A percentile compares a stretch with the other conserved stretches of the same genome.
Conservation (phyloP, 2,888 invertebrate genomes). For the Pherbina coryleti region DNA sequence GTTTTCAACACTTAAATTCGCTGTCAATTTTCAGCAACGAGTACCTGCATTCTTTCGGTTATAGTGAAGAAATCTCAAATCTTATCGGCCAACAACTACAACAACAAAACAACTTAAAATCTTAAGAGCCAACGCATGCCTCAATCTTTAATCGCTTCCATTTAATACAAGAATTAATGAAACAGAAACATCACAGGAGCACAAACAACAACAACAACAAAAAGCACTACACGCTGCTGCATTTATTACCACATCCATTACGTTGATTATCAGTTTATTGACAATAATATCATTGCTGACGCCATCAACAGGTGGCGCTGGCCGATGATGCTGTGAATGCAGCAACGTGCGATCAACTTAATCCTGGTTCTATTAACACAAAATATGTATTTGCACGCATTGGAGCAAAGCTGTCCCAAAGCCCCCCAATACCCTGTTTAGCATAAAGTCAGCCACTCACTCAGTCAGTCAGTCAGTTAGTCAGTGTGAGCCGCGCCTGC, state of each 20-base stretch:
- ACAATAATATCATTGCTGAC: conserved; percentile 37
- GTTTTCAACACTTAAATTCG: too few relatives aligned
- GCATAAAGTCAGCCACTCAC: neutral
- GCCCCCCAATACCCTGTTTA: neutral
- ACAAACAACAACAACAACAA: neutral
- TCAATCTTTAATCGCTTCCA: neutral
- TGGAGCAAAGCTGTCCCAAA: neutral
- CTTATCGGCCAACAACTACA: conserved; percentile 1
- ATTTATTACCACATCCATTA: conserved; percentile 34
- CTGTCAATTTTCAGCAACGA: too few relatives aligned
- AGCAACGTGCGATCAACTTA: conserved; percentile 22
- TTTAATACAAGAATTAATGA: neutral
- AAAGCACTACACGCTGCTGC: neutral
- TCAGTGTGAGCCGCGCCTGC: neutral
- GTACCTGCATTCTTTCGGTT: too few relatives aligned
- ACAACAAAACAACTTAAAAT: neutral
- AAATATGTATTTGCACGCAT: conserved; percentile 1
- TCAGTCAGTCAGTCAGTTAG: neutral
- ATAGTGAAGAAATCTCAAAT: neutral
- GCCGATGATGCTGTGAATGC: neutral
- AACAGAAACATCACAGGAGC: neutral
- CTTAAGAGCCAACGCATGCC: neutral
- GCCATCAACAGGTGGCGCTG: conserved; percentile 38
- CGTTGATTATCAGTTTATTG: conserved; percentile 36
- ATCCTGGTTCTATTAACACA: conserved; percentile 22